Evolutionary conservation across 2,888 invertebrate genomes (phyloP).

Genomic region (Argyresthia albistria): DNA sequence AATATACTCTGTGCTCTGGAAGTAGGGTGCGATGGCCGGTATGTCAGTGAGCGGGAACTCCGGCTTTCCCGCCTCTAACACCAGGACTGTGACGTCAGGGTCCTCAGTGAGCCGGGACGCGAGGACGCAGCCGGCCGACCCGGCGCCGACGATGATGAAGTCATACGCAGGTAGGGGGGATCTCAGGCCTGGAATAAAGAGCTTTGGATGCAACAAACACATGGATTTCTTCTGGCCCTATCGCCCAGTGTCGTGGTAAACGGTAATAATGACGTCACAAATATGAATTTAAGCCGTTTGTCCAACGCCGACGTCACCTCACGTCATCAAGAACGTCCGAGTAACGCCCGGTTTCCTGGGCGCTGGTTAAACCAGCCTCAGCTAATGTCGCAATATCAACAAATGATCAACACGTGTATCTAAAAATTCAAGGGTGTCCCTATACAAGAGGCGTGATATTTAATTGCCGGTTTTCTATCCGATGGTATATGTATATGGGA

Average conservation of each 20-base stretch:
- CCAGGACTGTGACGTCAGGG: constrained; percentile 8
- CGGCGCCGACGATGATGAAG: constrained; percentile 10
- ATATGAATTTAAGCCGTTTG: too few species aligned
- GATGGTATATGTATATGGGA: too few species aligned
- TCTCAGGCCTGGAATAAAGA: constrained; percentile 6
- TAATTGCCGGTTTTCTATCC: too few species aligned
- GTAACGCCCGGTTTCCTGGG: too few species aligned
- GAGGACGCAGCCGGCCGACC: constrained; percentile 10
- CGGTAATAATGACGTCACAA: too few species aligned
- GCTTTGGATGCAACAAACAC: not conserved
- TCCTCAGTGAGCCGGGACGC: constrained; percentile 10
- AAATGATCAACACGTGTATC: too few species aligned
- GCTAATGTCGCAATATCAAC: too few species aligned
- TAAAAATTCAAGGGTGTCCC: too few species aligned
- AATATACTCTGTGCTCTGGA: constrained; percentile 71
- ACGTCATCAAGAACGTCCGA: too few species aligned
- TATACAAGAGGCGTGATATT: too few species aligned
- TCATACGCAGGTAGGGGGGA: constrained; percentile 8
- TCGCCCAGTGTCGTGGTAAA: not conserved
- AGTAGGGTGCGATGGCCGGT: constrained; percentile 66
- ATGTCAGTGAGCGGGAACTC: constrained; percentile 61
- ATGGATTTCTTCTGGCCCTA: not conserved
- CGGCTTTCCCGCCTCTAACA: constrained; percentile 72
- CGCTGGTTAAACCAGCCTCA: too few species aligned
- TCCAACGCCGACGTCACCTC: too few species aligned